Conservation (phyloP, 2,113 vertebrate genomes). For the Dicentrarchus labrax region DNA sequence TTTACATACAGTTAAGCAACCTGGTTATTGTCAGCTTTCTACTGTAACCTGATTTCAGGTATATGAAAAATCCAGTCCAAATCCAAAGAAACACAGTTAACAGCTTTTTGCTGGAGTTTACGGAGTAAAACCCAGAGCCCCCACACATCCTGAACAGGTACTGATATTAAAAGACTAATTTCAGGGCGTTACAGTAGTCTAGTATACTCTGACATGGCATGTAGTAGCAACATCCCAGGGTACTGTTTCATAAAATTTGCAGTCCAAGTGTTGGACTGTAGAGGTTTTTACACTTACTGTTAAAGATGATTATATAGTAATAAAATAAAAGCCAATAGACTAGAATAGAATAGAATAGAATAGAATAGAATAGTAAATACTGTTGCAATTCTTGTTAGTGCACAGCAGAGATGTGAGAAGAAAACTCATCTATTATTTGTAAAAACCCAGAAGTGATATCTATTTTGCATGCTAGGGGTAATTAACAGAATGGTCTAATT, state of each 20-base stretch:
- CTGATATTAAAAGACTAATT: not conserved
- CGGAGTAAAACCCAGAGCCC: not conserved
- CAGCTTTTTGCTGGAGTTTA: too few relatives aligned
- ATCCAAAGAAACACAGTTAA: not conserved
- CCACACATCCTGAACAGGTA: not conserved
- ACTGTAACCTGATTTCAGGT: too few relatives aligned
- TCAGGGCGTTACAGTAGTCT: not conserved
- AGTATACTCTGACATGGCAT: too few relatives aligned
- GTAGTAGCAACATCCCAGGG: not conserved
- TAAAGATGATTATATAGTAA: not conserved
- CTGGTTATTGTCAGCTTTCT: not conserved
- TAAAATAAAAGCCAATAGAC: constrained; percentile 21
- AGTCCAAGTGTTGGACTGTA: not conserved
- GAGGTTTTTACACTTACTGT: constrained; percentile 2
- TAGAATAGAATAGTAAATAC: not conserved
- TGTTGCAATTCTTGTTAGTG: constrained; percentile 2
- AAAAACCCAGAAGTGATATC: constrained; percentile 44
- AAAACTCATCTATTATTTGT: constrained; percentile 53
- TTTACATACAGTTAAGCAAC: not conserved
- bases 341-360: not conserved
- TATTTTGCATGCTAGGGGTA: constrained; percentile 44
- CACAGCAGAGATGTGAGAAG: constrained; percentile 11
- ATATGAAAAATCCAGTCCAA: not conserved
- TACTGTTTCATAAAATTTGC: not conserved
- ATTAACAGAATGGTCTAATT: constrained; percentile 29